A percentile compares a stretch with the other conserved stretches of the same genome.
Evolutionary conservation across 2,888 invertebrate species (phyloP).

Genomic region (Augochlorella aurata): DNA sequence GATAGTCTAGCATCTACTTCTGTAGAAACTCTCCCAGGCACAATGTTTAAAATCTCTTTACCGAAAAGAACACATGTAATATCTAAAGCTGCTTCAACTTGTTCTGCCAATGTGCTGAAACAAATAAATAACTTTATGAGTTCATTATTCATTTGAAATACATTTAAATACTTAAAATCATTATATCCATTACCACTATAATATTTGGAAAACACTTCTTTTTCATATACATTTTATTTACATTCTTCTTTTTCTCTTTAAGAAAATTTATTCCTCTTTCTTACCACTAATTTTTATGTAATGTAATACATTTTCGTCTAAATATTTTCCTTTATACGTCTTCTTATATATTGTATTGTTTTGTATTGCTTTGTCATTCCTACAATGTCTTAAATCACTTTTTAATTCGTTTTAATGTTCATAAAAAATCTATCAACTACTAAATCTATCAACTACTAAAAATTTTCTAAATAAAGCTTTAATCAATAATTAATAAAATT

Average conservation of each 20-base stretch:
- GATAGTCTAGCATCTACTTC: constrained; percentile 98
- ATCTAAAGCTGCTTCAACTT: constrained; percentile 93
- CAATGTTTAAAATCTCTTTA: constrained; percentile 97
- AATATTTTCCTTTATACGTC: constrained; percentile 25
- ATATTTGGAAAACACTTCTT: constrained; percentile 1
- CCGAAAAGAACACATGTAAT: constrained; percentile 98
- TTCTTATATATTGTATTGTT: constrained; percentile 7
- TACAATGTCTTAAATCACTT: constrained; percentile 40
- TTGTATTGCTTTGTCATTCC: constrained; percentile 24
- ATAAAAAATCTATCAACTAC: constrained; percentile 26
- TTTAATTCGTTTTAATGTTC: constrained; percentile 19
- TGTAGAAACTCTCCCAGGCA: constrained; percentile 98
- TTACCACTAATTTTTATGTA: constrained; percentile 30
- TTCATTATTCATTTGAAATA: not conserved
- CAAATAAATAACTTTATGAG: constrained; percentile 37
- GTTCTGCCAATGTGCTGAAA: constrained; percentile 87
- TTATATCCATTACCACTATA: constrained; percentile 26
- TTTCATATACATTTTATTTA: constrained; percentile 21
- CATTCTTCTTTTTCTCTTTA: constrained; percentile 28
- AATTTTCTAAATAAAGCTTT: not conserved
- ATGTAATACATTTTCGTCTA: constrained; percentile 17
- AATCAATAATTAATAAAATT: not conserved
- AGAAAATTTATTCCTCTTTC: constrained; percentile 20
- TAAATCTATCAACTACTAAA: no score
- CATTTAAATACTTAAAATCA: constrained; percentile 25